A percentile compares a stretch with the other conserved stretches of the same genome.
These are phyloP conservation scores for Bubo bubo DNA, from an alignment of 2,113 vertebrate genomes.

Conservation along the genomic window DNA sequence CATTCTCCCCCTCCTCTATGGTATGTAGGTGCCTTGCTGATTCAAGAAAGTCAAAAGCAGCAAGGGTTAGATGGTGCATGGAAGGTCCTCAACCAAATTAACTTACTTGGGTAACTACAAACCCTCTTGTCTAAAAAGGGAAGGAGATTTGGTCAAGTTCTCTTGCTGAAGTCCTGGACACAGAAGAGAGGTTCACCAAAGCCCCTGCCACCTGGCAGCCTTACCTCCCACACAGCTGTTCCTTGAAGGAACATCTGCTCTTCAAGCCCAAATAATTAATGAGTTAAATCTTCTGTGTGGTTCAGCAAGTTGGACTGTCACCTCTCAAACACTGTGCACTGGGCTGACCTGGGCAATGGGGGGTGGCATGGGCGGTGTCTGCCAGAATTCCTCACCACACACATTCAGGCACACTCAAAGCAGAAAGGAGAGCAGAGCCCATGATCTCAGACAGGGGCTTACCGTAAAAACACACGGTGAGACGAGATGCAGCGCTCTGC, in stretches of 20 bases:
- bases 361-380: neutral
- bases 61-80: neutral
- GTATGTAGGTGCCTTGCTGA: neutral
- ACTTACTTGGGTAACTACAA: neutral
- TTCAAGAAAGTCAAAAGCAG: neutral
- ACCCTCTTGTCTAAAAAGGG: neutral
- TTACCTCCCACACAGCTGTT: neutral
- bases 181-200: neutral
- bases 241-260: neutral
- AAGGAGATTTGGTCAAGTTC: neutral
- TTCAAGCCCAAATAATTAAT: neutral
- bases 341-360: neutral
- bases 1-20: neutral
- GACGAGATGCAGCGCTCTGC: neutral
- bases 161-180: neutral
- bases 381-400: neutral
- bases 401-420: neutral
- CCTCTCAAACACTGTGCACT: neutral
- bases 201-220: neutral
- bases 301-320: neutral
- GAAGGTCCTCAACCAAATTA: neutral
- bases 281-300: rapidly evolving
- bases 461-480: neutral
- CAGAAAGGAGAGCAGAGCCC: neutral
- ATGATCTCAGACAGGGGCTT: neutral